Percentiles rank a stretch among this genome's conserved stretches.
Evolutionary conservation across 2,888 invertebrate species (phyloP).

Genomic region (Adineta ricciae): DNA sequence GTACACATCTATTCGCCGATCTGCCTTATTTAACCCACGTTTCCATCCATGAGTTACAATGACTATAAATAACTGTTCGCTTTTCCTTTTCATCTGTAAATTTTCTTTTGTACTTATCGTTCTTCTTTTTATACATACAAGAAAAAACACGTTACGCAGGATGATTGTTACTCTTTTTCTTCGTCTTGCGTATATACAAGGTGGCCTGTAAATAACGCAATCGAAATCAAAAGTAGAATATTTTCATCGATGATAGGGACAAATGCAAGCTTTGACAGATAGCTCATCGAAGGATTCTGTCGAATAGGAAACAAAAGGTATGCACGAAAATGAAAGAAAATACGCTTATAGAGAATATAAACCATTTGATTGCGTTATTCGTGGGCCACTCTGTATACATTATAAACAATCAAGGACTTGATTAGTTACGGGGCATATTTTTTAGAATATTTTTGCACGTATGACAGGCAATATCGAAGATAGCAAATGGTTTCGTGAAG

Average conservation of each 20-base stretch:
- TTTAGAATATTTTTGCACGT: not conserved
- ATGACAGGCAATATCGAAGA: not conserved
- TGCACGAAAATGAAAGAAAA: too few relatives aligned
- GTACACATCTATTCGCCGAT: constrained; percentile 3
- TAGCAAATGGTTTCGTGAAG: constrained; percentile 72
- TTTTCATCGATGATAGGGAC: too few relatives aligned
- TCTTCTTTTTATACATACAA: not conserved
- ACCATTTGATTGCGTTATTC: too few relatives aligned
- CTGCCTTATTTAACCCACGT: not conserved
- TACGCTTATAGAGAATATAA: too few relatives aligned
- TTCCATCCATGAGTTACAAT: not conserved
- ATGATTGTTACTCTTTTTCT: not conserved
- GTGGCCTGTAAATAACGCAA: too few relatives aligned
- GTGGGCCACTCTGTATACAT: too few relatives aligned
- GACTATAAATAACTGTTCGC: not conserved
- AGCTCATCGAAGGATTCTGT: too few relatives aligned
- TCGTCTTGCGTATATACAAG: too few relatives aligned
- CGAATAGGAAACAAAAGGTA: too few relatives aligned
- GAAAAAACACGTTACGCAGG: not conserved
- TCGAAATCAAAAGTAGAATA: too few relatives aligned
- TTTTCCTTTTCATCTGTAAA: not conserved
- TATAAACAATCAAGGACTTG: not conserved
- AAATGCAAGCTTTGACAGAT: too few relatives aligned
- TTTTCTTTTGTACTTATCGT: not conserved
- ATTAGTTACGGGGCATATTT: not conserved